Evolutionary conservation across 2,888 invertebrate genomes (phyloP).

Genomic region (Diarsia mendica): DNA sequence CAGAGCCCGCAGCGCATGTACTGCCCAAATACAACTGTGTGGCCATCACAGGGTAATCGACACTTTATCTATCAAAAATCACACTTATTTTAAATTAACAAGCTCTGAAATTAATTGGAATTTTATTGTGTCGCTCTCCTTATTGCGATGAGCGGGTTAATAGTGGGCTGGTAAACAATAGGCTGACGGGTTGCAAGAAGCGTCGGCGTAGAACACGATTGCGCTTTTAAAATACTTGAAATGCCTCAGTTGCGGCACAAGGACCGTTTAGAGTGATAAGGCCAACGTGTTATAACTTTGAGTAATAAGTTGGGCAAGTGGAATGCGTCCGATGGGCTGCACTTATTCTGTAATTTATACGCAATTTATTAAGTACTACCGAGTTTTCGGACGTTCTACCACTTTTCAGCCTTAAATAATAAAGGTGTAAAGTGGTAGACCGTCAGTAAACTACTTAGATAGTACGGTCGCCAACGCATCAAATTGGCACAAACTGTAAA

Average conservation of each 20-base stretch:
- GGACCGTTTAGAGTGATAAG: slow-evolving; percentile 60
- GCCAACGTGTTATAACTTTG: slow-evolving; percentile 52
- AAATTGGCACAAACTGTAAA: too few relatives aligned
- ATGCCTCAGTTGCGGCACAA: slow-evolving; percentile 60
- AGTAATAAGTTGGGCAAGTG: slow-evolving; percentile 53
- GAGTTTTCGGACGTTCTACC: not conserved
- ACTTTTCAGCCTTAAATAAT: not conserved
- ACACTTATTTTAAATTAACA: slow-evolving; percentile 37
- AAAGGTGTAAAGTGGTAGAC: not conserved
- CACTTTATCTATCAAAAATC: slow-evolving; percentile 72
- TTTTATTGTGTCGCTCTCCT: slow-evolving; percentile 31
- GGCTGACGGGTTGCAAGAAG: slow-evolving; percentile 55
- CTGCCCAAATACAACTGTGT: slow-evolving; percentile 50
- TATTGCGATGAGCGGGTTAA: slow-evolving; percentile 67
- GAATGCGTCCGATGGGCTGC: slow-evolving; percentile 45
- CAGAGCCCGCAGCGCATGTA: slow-evolving; percentile 55
- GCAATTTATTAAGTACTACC: slow-evolving; percentile 33
- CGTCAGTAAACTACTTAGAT: too few relatives aligned
- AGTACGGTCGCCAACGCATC: too few relatives aligned
- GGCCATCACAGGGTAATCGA: slow-evolving; percentile 67
- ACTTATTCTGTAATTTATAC: slow-evolving; percentile 31
- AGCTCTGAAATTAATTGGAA: slow-evolving; percentile 17
- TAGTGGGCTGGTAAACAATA: slow-evolving; percentile 70
- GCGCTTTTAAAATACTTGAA: slow-evolving; percentile 70
- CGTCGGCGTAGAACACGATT: slow-evolving; percentile 59